phyloP scores from a whole-genome alignment of 2,113 vertebrate genomes.

The Mus spicilegus region DNA sequence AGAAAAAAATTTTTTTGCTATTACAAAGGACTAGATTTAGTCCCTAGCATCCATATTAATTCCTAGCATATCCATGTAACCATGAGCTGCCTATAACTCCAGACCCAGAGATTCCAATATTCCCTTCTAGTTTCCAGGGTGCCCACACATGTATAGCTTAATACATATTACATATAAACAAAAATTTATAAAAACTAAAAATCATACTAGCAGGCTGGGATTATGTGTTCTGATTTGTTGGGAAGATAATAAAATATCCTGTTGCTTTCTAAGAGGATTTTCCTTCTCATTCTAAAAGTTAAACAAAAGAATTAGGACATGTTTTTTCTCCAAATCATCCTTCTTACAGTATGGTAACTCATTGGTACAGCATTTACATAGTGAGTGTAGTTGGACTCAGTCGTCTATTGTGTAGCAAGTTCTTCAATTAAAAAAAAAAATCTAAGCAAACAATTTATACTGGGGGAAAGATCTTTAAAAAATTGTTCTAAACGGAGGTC shows the following conservation, averaged over 20 bases:
- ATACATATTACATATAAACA: not conserved
- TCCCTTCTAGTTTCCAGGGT: not conserved
- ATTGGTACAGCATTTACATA: not conserved
- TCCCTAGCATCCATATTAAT: not conserved
- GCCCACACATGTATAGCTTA: not conserved
- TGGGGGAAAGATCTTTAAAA: not conserved
- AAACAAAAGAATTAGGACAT: not conserved
- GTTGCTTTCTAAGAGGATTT: not conserved
- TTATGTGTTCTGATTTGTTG: not conserved
- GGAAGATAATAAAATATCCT: not conserved
- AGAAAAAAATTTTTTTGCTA: not conserved
- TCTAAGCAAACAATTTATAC: not conserved
- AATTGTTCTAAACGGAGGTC: not conserved
- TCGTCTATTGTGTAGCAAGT: not conserved
- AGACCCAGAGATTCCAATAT: not conserved
- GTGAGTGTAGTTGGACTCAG: not conserved
- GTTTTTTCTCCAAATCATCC: not conserved
- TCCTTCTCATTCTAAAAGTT: not conserved
- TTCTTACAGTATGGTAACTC: not conserved
- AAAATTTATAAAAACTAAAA: not conserved
- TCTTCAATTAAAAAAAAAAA: not conserved
- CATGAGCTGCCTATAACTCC: not conserved
- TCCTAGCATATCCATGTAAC: too few species aligned
- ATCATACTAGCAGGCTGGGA: not conserved
- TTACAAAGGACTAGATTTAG: not conserved